A percentile compares a stretch with the other conserved stretches of the same genome.
Evolutionary conservation across 2,888 invertebrate species (phyloP).

Genomic region (Nomada fabriciana): DNA sequence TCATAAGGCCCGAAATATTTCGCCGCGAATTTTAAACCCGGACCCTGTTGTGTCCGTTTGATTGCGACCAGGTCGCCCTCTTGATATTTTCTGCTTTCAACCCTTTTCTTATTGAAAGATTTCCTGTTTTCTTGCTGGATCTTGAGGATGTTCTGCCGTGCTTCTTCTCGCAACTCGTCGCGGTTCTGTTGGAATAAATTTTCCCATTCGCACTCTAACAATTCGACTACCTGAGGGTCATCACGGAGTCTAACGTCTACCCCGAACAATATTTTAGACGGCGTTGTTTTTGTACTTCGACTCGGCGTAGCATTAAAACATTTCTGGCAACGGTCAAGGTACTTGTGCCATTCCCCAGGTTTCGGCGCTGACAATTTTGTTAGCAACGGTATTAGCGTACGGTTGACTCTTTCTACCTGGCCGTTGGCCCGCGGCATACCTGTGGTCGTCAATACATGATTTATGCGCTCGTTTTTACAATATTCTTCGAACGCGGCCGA

Average conservation of each 20-base stretch:
- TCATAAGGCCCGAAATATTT: too few species aligned
- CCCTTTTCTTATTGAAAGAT: background rate
- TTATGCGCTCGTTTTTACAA: background rate
- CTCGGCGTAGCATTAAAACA: slow-evolving; percentile 10
- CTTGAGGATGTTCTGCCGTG: slow-evolving; percentile 7
- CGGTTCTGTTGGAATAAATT: slow-evolving; percentile 6
- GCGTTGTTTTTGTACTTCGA: slow-evolving; percentile 12
- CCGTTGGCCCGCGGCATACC: slow-evolving; percentile 11
- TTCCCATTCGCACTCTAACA: slow-evolving; percentile 21
- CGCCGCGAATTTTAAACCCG: too few species aligned
- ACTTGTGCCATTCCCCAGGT: background rate
- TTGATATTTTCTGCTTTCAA: background rate
- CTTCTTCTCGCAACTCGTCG: slow-evolving; percentile 16
- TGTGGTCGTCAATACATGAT: background rate
- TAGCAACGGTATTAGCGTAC: slow-evolving; percentile 23
- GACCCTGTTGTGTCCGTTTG: too few species aligned
- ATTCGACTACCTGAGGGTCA: background rate
- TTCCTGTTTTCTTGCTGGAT: slow-evolving; percentile 18
- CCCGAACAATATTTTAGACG: slow-evolving; percentile 18
- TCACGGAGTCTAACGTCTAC: background rate
- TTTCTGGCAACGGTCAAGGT: background rate
- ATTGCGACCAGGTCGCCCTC: slow-evolving; percentile 9
- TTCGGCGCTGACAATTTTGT: slow-evolving; percentile 19
- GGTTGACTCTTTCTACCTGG: slow-evolving; percentile 19
- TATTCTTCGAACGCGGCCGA: background rate